Percentiles rank a stretch among this genome's conserved stretches.
phyloP scores from a whole-genome alignment of 2,113 vertebrate species.

The Zootoca vivipara region DNA sequence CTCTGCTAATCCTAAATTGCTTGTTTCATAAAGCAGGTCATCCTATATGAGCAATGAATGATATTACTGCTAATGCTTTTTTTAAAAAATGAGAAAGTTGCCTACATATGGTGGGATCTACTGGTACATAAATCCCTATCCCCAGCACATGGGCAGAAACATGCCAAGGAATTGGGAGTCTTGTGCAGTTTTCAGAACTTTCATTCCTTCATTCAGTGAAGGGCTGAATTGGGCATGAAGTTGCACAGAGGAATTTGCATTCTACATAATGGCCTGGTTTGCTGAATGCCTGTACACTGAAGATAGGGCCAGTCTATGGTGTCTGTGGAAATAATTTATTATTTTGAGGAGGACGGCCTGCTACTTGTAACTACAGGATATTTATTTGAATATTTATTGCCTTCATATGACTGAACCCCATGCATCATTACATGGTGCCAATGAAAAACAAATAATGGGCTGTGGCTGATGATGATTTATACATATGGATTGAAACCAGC shows the following conservation, averaged over 20 bases:
- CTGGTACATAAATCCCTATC: neutral
- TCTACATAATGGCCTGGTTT: neutral
- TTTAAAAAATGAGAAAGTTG: neutral
- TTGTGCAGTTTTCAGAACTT: neutral
- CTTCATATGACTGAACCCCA: no score
- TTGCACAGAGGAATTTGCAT: neutral
- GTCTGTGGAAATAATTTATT: neutral
- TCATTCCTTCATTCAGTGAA: neutral
- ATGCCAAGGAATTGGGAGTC: neutral
- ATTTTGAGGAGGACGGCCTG: no score
- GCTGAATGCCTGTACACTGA: neutral
- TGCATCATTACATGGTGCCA: no score
- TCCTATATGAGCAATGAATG: neutral
- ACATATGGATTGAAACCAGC: no score
- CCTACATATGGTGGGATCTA: neutral
- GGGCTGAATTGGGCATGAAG: neutral
- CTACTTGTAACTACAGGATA: no score
- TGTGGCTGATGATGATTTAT: no score
- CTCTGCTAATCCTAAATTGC: neutral
- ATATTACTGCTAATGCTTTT: neutral
- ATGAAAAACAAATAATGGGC: no score
- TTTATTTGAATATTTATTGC: no score
- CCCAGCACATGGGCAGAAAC: neutral
- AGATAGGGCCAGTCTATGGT: neutral
- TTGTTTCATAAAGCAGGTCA: neutral